These are phyloP conservation scores for Tetanocera ferruginea DNA, from an alignment of 2,888 invertebrate genomes.

Conservation along the genomic window DNA sequence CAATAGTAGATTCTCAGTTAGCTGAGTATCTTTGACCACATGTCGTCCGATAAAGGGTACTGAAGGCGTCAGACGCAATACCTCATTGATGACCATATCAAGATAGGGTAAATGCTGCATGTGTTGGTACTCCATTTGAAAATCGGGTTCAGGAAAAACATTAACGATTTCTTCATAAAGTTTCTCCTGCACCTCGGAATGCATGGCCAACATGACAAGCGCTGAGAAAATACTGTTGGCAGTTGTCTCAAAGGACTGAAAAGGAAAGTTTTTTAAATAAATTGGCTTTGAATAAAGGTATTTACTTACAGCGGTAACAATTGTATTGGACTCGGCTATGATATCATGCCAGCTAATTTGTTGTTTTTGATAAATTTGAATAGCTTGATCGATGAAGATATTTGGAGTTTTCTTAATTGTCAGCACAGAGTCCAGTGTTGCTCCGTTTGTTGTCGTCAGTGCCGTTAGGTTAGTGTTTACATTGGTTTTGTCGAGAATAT, in stretches of 20 bases:
- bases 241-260: conserved; percentile 51
- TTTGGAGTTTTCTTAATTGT: conserved; percentile 46
- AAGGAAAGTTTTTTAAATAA: not conserved
- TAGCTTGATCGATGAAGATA: conserved; percentile 52
- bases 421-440: not conserved
- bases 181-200: conserved; percentile 47
- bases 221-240: conserved; percentile 45
- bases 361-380: conserved; percentile 45
- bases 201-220: conserved; percentile 50
- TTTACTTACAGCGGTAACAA: conserved; percentile 49
- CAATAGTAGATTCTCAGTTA: conserved; percentile 45
- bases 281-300: not conserved
- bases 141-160: conserved; percentile 48
- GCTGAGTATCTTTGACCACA: conserved; percentile 40
- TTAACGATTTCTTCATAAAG: conserved; percentile 47
- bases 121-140: conserved; percentile 45
- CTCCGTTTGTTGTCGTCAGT: not conserved
- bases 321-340: conserved; percentile 49
- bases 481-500: not conserved
- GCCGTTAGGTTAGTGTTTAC: not conserved
- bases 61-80: conserved; percentile 52
- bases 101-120: conserved; percentile 52
- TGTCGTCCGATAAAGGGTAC: conserved; percentile 52
- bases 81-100: conserved; percentile 55
- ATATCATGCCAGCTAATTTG: conserved; percentile 49